Percentiles rank a stretch among this genome's conserved stretches.
Conservation (phyloP, 2,888 invertebrate genomes). For the Idaea aversata region DNA sequence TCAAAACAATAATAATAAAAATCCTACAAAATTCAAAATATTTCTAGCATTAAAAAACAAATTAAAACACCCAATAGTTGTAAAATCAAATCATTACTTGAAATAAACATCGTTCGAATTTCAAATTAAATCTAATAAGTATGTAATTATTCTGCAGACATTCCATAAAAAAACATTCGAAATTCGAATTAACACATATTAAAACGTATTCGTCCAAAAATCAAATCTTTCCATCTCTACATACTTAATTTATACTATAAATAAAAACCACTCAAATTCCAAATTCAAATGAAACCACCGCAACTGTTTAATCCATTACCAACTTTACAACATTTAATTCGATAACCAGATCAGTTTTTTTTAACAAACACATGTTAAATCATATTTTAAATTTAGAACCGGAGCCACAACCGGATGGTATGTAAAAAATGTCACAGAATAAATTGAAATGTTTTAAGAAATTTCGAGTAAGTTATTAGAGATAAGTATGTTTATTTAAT, state of each 20-base stretch:
- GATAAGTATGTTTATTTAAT: background rate
- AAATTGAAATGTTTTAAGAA: background rate
- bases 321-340: background rate
- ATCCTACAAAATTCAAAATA: too few species aligned
- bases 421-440: conserved; percentile 32
- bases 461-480: background rate
- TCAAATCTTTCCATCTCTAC: background rate
- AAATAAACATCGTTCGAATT: too few species aligned
- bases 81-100: too few species aligned
- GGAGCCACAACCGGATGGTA: conserved; percentile 49
- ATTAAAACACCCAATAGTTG: too few species aligned
- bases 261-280: background rate
- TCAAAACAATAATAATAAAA: too few species aligned
- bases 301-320: background rate
- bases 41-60: too few species aligned
- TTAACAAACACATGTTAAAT: conserved; percentile 52
- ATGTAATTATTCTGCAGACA: too few species aligned
- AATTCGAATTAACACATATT: background rate
- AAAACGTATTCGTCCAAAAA: background rate
- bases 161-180: background rate
- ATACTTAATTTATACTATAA: too few species aligned
- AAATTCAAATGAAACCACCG: background rate
- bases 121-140: too few species aligned
- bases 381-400: conserved; percentile 53
- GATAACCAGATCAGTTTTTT: conserved; percentile 23